A percentile compares a stretch with the other conserved stretches of the same genome.
These are phyloP conservation scores for Crambe crambe DNA, from an alignment of 37 sponge, comb jelly and placozoan species.

Conservation along the genomic window DNA sequence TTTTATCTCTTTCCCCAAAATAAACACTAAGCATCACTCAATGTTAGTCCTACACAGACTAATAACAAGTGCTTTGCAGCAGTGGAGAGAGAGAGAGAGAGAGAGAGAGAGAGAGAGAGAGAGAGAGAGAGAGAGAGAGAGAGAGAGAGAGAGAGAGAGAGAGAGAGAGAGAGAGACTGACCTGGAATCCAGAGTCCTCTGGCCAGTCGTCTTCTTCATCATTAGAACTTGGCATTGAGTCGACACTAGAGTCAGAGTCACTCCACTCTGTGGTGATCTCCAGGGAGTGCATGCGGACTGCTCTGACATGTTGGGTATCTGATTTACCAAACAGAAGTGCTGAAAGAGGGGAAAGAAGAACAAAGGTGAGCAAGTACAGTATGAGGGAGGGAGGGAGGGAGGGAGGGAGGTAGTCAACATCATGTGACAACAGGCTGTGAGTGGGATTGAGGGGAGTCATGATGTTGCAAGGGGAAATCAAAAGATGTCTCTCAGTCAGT, in stretches of 20 bases:
- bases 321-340: conserved; percentile 43
- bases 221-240: conserved; percentile 20
- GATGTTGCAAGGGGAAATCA: neutral
- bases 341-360: neutral
- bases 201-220: conserved; percentile 46
- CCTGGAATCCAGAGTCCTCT: conserved; percentile 23
- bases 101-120: conserved; percentile 13
- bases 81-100: conserved; percentile 16
- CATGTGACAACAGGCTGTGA: neutral
- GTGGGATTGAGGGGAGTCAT: neutral
- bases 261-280: conserved; percentile 29
- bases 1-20: no score
- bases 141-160: conserved; percentile 40
- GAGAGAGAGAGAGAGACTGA: conserved; percentile 40
- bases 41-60: no score
- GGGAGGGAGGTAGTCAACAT: neutral
- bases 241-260: conserved; percentile 54
- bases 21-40: no score
- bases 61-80: no score
- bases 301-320: neutral
- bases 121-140: conserved; percentile 33
- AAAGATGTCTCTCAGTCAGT: neutral
- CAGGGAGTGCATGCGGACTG: conserved; percentile 1
- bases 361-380: no score
- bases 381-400: conserved; percentile 2